Evolutionary conservation across 2,113 vertebrate genomes (phyloP).

Genomic region (Sinocyclocheilus maitianheensis): DNA sequence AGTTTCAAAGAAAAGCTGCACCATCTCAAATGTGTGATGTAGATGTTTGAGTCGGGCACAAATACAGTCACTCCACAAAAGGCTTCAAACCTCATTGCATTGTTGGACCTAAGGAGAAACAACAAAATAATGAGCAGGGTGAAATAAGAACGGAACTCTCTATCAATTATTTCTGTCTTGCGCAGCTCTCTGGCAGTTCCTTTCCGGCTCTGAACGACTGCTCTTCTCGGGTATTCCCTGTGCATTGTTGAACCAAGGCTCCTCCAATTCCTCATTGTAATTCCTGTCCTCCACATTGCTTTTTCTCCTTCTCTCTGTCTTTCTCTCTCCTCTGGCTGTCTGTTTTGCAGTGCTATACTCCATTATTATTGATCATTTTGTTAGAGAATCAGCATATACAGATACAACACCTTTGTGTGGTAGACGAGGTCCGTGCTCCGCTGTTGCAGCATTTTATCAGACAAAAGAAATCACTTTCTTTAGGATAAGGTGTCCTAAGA

Average conservation of each 20-base stretch:
- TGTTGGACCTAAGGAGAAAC: constrained; percentile 30
- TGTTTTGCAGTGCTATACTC: constrained; percentile 12
- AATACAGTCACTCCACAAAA: neutral
- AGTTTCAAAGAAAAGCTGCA: constrained; percentile 14
- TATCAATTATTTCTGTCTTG: constrained; percentile 54
- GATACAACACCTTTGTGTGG: neutral
- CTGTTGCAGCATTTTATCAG: neutral
- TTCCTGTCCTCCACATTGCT: neutral
- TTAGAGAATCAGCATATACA: neutral
- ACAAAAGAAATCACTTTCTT: neutral
- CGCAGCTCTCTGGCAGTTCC: constrained; percentile 11
- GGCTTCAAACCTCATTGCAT: neutral
- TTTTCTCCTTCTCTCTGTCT: neutral
- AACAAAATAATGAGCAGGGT: constrained; percentile 47
- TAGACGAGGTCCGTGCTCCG: fast-evolving
- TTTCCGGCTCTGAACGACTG: neutral
- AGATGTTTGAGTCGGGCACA: neutral
- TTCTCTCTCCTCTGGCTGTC: constrained; percentile 8
- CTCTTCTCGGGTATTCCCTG: constrained; percentile 23
- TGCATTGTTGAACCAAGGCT: constrained; percentile 1
- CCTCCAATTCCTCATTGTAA: constrained; percentile 11
- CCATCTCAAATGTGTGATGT: neutral
- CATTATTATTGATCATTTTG: neutral
- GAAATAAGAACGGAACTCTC: constrained; percentile 22
- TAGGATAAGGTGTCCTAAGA: neutral